Conservation (phyloP, 2,888 invertebrate genomes). For the Busseola fusca region DNA sequence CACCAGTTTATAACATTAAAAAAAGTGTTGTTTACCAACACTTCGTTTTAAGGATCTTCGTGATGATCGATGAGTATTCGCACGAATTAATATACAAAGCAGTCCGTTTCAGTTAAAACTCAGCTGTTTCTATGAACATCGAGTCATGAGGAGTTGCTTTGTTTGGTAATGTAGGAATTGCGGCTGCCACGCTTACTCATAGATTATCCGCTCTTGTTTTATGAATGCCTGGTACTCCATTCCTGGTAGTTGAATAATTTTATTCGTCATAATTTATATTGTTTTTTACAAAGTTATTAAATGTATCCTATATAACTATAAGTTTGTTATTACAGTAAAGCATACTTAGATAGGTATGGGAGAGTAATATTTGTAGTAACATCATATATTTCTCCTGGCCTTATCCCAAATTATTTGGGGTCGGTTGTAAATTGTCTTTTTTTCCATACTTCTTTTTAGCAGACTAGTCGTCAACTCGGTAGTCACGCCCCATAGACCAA, state of each 20-base stretch:
- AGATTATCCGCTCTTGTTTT: constrained; percentile 27
- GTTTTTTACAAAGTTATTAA: neutral
- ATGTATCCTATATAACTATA: neutral
- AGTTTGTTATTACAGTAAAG: neutral
- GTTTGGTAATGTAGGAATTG: constrained; percentile 25
- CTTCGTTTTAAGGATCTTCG: neutral
- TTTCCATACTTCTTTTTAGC: neutral
- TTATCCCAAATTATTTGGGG: neutral
- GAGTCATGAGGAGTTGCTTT: constrained; percentile 11
- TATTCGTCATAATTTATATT: constrained; percentile 10
- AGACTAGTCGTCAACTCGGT: neutral
- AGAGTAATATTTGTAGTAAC: neutral
- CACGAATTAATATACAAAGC: neutral
- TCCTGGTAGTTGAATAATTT: constrained; percentile 33
- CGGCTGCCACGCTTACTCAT: constrained; percentile 34
- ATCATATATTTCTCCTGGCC: neutral
- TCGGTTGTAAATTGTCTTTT: neutral
- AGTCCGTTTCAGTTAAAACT: neutral
- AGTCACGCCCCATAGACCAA: too few relatives aligned
- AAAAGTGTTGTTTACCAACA: too few relatives aligned
- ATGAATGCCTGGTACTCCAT: constrained; percentile 37
- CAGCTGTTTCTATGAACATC: constrained; percentile 22
- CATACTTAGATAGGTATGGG: too few relatives aligned
- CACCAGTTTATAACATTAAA: too few relatives aligned
- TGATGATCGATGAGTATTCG: neutral